Evolutionary conservation across 2,888 invertebrate genomes (phyloP).

Genomic region (Tetranychus truncatus): DNA sequence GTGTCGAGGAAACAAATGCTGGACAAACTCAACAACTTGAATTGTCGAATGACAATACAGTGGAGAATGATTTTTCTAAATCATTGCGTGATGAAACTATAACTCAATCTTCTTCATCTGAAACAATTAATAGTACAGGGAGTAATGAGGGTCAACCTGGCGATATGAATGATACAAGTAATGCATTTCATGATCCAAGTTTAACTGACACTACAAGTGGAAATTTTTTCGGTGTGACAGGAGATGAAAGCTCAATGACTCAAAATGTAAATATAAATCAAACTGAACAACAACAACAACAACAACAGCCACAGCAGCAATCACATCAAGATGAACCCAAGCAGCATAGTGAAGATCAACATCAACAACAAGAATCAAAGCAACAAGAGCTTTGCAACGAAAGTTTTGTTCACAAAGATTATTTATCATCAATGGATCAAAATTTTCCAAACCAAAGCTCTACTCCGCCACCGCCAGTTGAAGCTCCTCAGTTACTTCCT

Average conservation of each 20-base stretch:
- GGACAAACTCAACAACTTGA: background rate
- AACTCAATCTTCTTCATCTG: background rate
- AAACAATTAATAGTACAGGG: background rate
- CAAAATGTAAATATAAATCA: background rate
- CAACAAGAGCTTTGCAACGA: background rate
- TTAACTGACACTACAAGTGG: background rate
- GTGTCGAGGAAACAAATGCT: conserved; percentile 29
- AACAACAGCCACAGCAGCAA: background rate
- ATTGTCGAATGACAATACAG: background rate
- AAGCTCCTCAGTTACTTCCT: background rate
- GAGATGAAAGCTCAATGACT: background rate
- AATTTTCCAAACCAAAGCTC: background rate
- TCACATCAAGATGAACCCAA: too few species aligned
- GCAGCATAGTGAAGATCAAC: background rate
- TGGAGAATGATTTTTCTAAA: background rate
- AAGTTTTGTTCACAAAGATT: background rate
- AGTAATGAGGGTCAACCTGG: background rate
- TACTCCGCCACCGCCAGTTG: background rate
- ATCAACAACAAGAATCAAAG: background rate
- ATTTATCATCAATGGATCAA: background rate
- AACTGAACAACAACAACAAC: background rate
- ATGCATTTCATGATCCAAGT: background rate
- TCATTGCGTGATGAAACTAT: background rate
- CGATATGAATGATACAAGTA: too few species aligned
- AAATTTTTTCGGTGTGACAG: background rate